A percentile compares a stretch with the other conserved stretches of the same genome.
Conservation (phyloP, 2,113 vertebrate species). For the Cygnus atratus region DNA sequence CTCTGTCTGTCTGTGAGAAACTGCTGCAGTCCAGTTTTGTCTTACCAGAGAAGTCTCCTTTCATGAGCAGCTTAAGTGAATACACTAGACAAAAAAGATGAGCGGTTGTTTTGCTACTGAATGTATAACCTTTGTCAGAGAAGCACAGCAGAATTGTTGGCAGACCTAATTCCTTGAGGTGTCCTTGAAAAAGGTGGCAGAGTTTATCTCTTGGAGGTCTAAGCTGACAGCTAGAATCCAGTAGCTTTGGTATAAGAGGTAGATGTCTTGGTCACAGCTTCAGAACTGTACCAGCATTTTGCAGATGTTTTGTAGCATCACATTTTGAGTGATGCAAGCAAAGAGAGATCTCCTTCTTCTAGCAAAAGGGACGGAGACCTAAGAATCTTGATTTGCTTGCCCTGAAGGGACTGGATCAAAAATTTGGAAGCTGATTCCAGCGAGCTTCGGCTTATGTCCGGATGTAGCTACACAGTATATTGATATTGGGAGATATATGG, state of each 20-base stretch:
- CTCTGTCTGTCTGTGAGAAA: not conserved
- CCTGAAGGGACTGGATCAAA: not conserved
- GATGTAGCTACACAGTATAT: not conserved
- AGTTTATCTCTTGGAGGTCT: not conserved
- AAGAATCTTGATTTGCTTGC: not conserved
- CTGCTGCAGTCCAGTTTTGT: not conserved
- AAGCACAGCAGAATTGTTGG: not conserved
- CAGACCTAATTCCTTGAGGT: not conserved
- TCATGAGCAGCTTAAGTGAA: not conserved
- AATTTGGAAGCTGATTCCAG: not conserved
- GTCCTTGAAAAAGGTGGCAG: not conserved
- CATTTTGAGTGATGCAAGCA: not conserved
- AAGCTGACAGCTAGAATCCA: conserved; percentile 10
- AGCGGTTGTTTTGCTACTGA: not conserved
- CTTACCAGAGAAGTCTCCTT: not conserved
- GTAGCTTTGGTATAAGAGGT: conserved; percentile 65
- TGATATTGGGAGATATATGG: not conserved
- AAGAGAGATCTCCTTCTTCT: not conserved
- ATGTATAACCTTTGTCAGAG: not conserved
- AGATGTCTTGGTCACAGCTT: conserved; percentile 69
- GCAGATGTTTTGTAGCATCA: not conserved
- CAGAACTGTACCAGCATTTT: conserved; percentile 43
- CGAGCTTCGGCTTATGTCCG: not conserved
- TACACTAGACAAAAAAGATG: not conserved
- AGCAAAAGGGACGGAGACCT: not conserved